These are phyloP conservation scores for Abrostola triplasia DNA, from an alignment of 2,888 invertebrate species.

Conservation along the genomic window DNA sequence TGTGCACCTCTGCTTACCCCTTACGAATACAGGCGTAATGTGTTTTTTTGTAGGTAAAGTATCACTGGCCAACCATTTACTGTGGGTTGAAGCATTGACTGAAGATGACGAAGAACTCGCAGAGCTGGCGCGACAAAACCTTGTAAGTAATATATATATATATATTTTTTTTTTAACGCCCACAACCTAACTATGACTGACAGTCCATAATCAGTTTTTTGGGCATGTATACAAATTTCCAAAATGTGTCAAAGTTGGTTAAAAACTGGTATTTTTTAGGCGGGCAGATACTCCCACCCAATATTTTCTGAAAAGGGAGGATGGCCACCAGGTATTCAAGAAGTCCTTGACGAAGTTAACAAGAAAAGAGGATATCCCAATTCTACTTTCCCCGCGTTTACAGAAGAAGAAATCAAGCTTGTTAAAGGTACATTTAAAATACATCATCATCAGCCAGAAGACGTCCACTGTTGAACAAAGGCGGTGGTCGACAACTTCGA, in stretches of 20 bases:
- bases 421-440: slow-evolving; percentile 56
- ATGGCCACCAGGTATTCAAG: slow-evolving; percentile 81
- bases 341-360: slow-evolving; percentile 75
- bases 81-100: slow-evolving; percentile 54
- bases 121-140: slow-evolving; percentile 46
- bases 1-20: not conserved
- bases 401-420: slow-evolving; percentile 77
- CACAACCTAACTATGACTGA: not conserved
- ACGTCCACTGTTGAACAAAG: no score
- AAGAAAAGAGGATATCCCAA: slow-evolving; percentile 72
- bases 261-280: slow-evolving; percentile 53
- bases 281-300: slow-evolving; percentile 78
- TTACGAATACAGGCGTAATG: no score
- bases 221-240: not conserved
- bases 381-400: slow-evolving; percentile 82
- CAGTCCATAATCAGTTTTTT: not conserved
- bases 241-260: not conserved
- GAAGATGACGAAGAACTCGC: slow-evolving; percentile 48
- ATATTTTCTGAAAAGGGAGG: slow-evolving; percentile 83
- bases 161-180: no score
- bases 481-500: no score
- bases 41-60: slow-evolving; percentile 61
- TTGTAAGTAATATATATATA: no score
- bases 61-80: slow-evolving; percentile 58
- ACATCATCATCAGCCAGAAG: no score